Base-by-base conservation (phyloP, 2,797 vertebrate genomes). In the Falco naumanni region DNA sequence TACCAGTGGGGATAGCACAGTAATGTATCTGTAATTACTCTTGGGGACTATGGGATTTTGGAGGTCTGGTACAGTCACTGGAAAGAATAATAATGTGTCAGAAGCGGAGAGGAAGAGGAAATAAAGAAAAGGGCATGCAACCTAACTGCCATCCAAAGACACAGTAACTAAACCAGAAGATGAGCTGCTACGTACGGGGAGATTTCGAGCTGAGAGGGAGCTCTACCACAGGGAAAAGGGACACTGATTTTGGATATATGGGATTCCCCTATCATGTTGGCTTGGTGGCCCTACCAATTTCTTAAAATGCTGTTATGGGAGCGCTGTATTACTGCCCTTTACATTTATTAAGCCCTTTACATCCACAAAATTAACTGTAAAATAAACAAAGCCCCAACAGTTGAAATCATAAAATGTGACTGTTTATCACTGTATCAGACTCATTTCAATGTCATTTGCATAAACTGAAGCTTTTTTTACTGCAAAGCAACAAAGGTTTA, bases 1-100 rank as follows among this genome's bases (percentile, higher is more conserved):
- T 47, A 11, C 69, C 72, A 45, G 83, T 34, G 77, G 66, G 51
- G 48, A 91, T 31, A 57, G 80, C 50, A 84, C 60, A 41, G 29
- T 93, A 90, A 94, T 53, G 13, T 70, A 63, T 83, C 71, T 75
- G 63, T 83, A 94, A 93, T 90, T 94, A 95, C 78, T 85, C 59
- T 14, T 77, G 79, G 60, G 48, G 34, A 64, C 66, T 78, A 4
- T 33, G 57, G 83, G 83, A 76, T 57, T 95, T 85, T 86, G 74
- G 74, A 90, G 89, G 53, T 54, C 59, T 88, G 31, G 1, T 80
- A 78, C 74, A 75, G 78, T 37, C 75, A 92, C 53, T 92, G 69
- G 89, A 66, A 95, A 95, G 57, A 87, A 90, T 61, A 96, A 91
- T 81, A 84, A 84, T 24, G 50, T 68, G 29, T 78, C 69, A 95